Base-by-base conservation (phyloP, 2,113 vertebrate genomes). In the Crypturellus undulatus region DNA sequence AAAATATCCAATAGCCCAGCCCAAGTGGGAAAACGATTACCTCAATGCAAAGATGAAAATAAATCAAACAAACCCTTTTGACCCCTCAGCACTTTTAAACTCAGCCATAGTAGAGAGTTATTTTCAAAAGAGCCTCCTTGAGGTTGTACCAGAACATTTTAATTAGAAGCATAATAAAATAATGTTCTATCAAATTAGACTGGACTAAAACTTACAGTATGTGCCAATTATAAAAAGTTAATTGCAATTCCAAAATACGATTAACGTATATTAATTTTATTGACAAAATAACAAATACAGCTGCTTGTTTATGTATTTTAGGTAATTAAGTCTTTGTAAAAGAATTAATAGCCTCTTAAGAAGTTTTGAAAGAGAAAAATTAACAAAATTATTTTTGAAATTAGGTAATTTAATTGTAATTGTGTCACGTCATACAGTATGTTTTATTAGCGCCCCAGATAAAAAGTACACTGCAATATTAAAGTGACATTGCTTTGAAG, bases 211-310 rank as follows among this genome's bases (percentile, higher is more conserved):
- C 3, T 76, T 94, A 81, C 34, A 78, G 30, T 54, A 81, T 67
- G 12, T 59, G 22, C 8, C 69, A 96, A 93, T 88, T 89, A 84
- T 65, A 89, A 47, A 63, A 91, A 85, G 21, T 56, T 82, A 91
- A 93, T 93, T 87, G 21, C 15, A 40, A 87, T 89, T 94, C 94
- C 51, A 91, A 80, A 85, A 89, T 93, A 79, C 80, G 79, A 84
- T 93, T 75, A 80, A 89, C 71, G 5, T 68, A 52, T 73, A 87
- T 79, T 73, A 70, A 70, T 75, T 84, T 77, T 96, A 94, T 84
- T 89, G 54, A 75, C 63, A 89, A 81, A 94, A 85, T 73, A 79
- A 84, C 32, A 93, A 90, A 80, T 77, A 58, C 12, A 73, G 25
- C 3, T 87, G 4, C 21, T 88, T 92, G 65, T 84, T 93, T 92